A percentile compares a stretch with the other conserved stretches of the same genome.
Evolutionary conservation across 23 tunicate genomes (phyloP).

Genomic region (Oikopleura dioica): DNA sequence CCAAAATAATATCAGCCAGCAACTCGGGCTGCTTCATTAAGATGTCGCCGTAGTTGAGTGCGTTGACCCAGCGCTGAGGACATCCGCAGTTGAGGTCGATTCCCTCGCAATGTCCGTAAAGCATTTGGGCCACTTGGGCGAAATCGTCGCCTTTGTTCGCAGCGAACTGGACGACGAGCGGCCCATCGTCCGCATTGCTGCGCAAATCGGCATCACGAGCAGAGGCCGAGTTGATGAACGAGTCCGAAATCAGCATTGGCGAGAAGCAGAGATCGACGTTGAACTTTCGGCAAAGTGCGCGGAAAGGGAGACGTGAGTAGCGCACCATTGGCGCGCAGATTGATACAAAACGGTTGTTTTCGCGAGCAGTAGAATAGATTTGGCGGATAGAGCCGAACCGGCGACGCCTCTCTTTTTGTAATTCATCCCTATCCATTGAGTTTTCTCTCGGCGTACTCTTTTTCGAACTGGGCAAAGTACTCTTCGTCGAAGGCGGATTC

Average conservation of each 20-base stretch:
- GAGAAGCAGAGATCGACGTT: constrained; percentile 57
- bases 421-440: background rate
- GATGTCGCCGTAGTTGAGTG: constrained; percentile 40
- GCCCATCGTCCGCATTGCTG: constrained; percentile 27
- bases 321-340: constrained; percentile 97
- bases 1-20: background rate
- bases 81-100: constrained; percentile 79
- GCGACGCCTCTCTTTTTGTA: background rate
- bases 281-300: constrained; percentile 38
- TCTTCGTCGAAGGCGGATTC: constrained; percentile 6
- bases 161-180: constrained; percentile 76
- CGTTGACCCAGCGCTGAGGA: constrained; percentile 91
- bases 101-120: constrained; percentile 50
- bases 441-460: background rate
- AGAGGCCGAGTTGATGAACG: constrained; percentile 36
- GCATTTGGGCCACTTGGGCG: constrained; percentile 39
- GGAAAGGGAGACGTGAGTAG: constrained; percentile 52
- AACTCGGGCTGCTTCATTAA: constrained; percentile 5
- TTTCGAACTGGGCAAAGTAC: background rate
- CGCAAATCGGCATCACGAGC: constrained; percentile 43
- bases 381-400: background rate
- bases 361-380: background rate
- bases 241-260: constrained; percentile 74
- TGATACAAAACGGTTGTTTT: background rate
- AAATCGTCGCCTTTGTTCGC: constrained; percentile 45